These are phyloP conservation scores for Leistus spinibarbis DNA, from an alignment of 2,888 invertebrate species.

Conservation along the genomic window DNA sequence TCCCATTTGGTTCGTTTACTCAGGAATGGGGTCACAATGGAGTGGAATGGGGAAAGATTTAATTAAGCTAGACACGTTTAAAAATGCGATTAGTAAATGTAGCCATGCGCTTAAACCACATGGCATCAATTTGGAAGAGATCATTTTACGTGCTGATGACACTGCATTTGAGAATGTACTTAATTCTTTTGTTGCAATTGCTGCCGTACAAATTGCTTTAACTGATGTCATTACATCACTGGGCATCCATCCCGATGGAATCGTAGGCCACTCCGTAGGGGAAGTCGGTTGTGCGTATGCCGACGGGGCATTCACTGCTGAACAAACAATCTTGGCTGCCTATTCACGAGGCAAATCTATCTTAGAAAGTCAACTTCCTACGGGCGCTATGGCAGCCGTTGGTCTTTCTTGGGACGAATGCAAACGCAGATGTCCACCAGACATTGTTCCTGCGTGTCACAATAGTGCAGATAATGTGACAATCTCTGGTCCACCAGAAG, in stretches of 20 bases:
- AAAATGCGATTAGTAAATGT: conserved; percentile 75
- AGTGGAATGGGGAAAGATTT: conserved; percentile 91
- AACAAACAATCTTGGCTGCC: conserved; percentile 92
- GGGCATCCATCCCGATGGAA: conserved; percentile 88
- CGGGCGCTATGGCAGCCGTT: conserved; percentile 91
- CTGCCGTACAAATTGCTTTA: conserved; percentile 95
- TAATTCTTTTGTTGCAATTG: conserved; percentile 91
- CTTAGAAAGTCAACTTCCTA: conserved; percentile 72
- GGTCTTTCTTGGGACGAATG: conserved; percentile 89
- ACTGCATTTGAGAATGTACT: conserved; percentile 83
- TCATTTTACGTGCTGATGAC: conserved; percentile 78
- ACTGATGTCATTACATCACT: conserved; percentile 81
- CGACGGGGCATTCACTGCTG: conserved; percentile 92
- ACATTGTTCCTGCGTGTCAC: conserved; percentile 89
- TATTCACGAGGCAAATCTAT: conserved; percentile 92
- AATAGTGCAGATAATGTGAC: conserved; percentile 94
- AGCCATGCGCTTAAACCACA: conserved; percentile 78
- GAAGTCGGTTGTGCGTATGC: conserved; percentile 96
- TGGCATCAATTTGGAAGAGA: conserved; percentile 81
- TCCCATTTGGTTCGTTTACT: conserved; percentile 94
- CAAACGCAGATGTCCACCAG: conserved; percentile 73
- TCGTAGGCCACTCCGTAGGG: conserved; percentile 95
- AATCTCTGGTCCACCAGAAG: conserved; percentile 82
- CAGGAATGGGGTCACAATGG: conserved; percentile 99
- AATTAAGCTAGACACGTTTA: conserved; percentile 82